phyloP scores from a whole-genome alignment of 2,113 vertebrate genomes.

The Chroicocephalus ridibundus region DNA sequence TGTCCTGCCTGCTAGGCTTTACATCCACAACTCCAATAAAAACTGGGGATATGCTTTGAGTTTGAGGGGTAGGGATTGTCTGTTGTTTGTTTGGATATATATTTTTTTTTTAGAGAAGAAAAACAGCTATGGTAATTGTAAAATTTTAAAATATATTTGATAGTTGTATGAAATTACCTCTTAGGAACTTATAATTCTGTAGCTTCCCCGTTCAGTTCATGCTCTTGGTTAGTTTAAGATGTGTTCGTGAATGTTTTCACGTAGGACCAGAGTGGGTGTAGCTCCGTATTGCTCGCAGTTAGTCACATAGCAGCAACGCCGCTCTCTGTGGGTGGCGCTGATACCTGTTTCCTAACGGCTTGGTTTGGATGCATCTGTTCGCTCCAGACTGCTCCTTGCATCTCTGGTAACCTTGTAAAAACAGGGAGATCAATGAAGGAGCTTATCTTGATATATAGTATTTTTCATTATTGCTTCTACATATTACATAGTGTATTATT shows the following conservation, averaged over 20 bases:
- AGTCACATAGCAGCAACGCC: background rate
- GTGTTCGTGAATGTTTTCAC: background rate
- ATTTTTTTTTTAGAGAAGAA: background rate
- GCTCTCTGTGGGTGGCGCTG: background rate
- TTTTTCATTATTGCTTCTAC: background rate
- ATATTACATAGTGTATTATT: background rate
- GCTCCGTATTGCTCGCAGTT: background rate
- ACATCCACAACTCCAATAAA: background rate
- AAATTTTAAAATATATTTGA: background rate
- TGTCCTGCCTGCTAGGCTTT: background rate
- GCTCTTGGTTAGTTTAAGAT: background rate
- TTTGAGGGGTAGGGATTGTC: background rate
- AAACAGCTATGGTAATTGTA: background rate
- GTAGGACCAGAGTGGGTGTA: background rate
- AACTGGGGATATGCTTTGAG: background rate
- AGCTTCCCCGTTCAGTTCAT: background rate
- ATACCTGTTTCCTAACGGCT: background rate
- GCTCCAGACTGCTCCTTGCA: background rate
- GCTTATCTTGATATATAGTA: background rate
- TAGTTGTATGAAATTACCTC: background rate
- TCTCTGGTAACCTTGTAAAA: background rate
- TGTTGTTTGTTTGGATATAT: background rate
- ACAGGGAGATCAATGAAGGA: background rate
- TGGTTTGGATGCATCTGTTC: background rate
- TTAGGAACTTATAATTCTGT: background rate